These are phyloP conservation scores for Spea bombifrons DNA, from an alignment of 2,113 vertebrate species.

Conservation along the genomic window DNA sequence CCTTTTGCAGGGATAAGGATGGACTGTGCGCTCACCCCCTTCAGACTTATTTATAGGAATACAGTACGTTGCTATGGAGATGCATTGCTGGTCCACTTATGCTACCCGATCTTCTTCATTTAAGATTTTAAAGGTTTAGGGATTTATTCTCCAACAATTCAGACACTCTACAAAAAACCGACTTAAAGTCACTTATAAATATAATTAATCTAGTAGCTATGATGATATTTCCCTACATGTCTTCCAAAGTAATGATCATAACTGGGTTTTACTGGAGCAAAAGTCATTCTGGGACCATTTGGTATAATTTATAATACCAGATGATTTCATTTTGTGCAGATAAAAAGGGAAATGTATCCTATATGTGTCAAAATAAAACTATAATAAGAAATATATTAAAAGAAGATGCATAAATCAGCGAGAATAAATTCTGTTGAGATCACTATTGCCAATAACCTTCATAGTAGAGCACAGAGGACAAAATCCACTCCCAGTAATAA, in stretches of 20 bases:
- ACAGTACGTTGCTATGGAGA: conserved; percentile 41
- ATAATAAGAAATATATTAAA: conserved; percentile 40
- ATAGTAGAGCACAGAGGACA: conserved; percentile 23
- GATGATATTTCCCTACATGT: conserved; percentile 26
- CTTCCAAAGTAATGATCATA: conserved; percentile 30
- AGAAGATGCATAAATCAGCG: conserved; percentile 35
- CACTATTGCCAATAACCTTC: conserved; percentile 25
- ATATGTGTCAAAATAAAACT: conserved; percentile 35
- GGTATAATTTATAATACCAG: conserved; percentile 26
- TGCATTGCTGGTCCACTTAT: conserved; percentile 18
- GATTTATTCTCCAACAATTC: conserved; percentile 21
- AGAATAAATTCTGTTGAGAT: conserved; percentile 17
- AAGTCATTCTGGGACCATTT: conserved; percentile 28
- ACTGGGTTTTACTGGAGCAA: conserved; percentile 30
- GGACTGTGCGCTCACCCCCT: conserved; percentile 23
- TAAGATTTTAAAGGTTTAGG: conserved; percentile 17
- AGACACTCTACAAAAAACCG: neutral
- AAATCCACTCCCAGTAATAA: neutral
- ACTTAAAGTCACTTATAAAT: conserved; percentile 21
- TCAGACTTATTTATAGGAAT: conserved; percentile 39
- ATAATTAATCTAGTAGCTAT: conserved; percentile 39
- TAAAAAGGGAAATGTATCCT: conserved; percentile 35
- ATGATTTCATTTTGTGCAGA: conserved; percentile 38
- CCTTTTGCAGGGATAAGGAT: conserved; percentile 21
- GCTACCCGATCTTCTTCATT: conserved; percentile 32